These are phyloP conservation scores for Enteromius fasciolatus DNA, from an alignment of 2,797 vertebrate genomes.

Conservation along the genomic window DNA sequence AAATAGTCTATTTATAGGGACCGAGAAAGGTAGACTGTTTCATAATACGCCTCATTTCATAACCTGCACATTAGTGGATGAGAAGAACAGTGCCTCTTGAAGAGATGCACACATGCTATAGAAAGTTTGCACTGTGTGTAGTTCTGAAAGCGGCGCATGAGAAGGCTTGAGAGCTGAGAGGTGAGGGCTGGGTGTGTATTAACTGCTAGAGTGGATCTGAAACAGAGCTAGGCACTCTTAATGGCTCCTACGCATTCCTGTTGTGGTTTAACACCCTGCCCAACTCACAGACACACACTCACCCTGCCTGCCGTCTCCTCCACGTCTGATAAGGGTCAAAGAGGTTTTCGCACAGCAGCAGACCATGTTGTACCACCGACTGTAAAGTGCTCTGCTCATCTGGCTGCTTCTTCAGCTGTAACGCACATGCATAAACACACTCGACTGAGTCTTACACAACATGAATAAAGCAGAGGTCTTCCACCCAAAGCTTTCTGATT, in stretches of 20 bases:
- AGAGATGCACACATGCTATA: background rate
- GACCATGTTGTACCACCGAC: constrained; percentile 80
- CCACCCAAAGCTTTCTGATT: constrained; percentile 33
- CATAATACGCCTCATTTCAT: constrained; percentile 10
- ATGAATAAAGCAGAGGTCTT: constrained; percentile 6
- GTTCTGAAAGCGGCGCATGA: background rate
- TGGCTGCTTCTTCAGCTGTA: constrained; percentile 79
- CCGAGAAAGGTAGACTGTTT: background rate
- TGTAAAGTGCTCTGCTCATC: constrained; percentile 74
- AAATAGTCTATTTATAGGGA: background rate
- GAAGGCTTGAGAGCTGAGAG: constrained; percentile 31
- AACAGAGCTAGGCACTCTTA: constrained; percentile 1
- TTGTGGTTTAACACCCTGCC: constrained; percentile 41
- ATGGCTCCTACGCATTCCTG: constrained; percentile 60
- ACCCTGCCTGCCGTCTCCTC: constrained; percentile 90
- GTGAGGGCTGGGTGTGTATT: constrained; percentile 54
- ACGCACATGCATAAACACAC: constrained; percentile 52
- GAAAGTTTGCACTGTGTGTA: constrained; percentile 4
- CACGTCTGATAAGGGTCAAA: constrained; percentile 97
- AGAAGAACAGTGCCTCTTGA: background rate
- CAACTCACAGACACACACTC: constrained; percentile 62
- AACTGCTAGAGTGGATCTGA: constrained; percentile 27
- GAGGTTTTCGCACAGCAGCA: constrained; percentile 90
- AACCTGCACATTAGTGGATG: background rate
- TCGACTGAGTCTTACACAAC: background rate